phyloP scores from a whole-genome alignment of 1,140 invertebrate genomes.

The Reticulitermes speratus region DNA sequence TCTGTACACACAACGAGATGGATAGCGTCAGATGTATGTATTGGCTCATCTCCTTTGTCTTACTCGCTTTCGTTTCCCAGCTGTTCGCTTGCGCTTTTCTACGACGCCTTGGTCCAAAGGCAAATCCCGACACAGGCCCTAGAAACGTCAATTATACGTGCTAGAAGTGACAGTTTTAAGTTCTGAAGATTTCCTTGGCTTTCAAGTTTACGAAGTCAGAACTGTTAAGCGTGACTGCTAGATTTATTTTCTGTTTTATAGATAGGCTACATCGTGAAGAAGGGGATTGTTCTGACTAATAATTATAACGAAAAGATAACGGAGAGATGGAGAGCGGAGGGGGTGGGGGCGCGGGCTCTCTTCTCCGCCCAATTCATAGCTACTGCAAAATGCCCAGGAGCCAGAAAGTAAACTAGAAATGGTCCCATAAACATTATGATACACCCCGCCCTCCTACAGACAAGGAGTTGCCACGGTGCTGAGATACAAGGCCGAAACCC shows the following conservation, averaged over 20 bases:
- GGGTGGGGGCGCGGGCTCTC: neutral
- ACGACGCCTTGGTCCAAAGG: too few species aligned
- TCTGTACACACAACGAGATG: too few species aligned
- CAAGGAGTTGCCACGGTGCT: neutral
- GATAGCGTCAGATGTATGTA: too few species aligned
- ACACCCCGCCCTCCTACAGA: neutral
- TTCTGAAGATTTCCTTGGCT: neutral
- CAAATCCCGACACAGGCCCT: too few species aligned
- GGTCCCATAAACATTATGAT: conserved; percentile 25
- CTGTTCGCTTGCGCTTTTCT: too few species aligned
- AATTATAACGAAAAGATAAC: conserved; percentile 14
- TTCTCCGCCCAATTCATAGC: conserved; percentile 22
- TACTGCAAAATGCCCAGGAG: conserved; percentile 29
- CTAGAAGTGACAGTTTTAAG: neutral
- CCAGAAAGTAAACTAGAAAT: conserved; percentile 1
- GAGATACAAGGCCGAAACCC: neutral
- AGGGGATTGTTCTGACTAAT: conserved; percentile 22
- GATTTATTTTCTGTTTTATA: neutral
- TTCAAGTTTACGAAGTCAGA: too few species aligned
- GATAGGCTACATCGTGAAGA: neutral
- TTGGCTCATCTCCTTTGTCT: too few species aligned
- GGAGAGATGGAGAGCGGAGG: neutral
- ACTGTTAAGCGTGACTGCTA: neutral
- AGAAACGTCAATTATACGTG: neutral
- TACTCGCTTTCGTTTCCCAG: too few species aligned